Evolutionary conservation across 53 echinoderm and acorn worm species (phyloP).

Genomic region (Patiria pectinifera): DNA sequence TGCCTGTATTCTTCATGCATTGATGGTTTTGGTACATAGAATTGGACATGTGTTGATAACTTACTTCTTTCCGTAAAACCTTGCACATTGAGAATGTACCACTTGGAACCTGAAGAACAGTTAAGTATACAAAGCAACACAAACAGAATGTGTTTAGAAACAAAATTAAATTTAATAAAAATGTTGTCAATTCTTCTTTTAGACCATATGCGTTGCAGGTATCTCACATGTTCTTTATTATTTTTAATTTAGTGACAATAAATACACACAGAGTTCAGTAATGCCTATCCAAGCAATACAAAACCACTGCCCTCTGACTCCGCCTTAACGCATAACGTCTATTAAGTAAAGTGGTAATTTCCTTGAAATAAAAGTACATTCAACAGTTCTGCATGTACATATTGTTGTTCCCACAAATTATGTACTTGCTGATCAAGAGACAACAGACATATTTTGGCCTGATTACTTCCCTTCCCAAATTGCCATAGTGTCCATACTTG

Average conservation of each 20-base stretch:
- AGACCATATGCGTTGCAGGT: too few relatives aligned
- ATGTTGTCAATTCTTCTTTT: neutral
- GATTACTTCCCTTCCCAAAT: neutral
- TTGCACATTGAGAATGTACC: slow-evolving; percentile 87
- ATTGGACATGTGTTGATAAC: slow-evolving; percentile 12
- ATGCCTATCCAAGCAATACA: too few relatives aligned
- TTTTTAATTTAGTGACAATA: too few relatives aligned
- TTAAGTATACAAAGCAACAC: neutral
- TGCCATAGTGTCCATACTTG: neutral
- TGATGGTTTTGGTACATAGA: neutral
- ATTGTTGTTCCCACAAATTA: neutral
- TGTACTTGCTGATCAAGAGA: neutral
- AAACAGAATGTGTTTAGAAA: neutral
- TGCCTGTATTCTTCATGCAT: neutral
- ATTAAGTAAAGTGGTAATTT: too few relatives aligned
- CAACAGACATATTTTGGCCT: neutral
- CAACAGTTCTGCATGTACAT: too few relatives aligned
- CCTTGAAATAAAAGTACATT: too few relatives aligned
- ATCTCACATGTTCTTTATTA: too few relatives aligned
- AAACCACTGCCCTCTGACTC: too few relatives aligned
- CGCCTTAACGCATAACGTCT: too few relatives aligned
- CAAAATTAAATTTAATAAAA: neutral
- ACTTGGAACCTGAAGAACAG: slow-evolving; percentile 67
- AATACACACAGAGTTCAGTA: too few relatives aligned
- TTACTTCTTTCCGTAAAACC: slow-evolving; percentile 85